phyloP scores from a whole-genome alignment of 2,888 invertebrate species.

The Scelioninae gen. 1 region DNA sequence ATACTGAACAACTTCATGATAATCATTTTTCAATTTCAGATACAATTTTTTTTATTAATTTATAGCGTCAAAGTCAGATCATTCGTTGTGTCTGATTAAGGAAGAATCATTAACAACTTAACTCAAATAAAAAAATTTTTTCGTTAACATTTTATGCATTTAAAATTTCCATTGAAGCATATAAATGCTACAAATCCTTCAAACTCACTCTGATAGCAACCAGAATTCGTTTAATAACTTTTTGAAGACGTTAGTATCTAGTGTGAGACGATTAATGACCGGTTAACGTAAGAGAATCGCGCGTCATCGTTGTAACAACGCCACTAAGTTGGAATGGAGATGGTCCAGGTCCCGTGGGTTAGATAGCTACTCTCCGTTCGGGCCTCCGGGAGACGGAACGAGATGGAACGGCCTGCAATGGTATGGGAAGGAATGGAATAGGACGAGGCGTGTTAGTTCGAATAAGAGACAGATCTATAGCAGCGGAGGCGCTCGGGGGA shows the following conservation, averaged over 20 bases:
- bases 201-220: too few relatives aligned
- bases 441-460: constrained; percentile 81
- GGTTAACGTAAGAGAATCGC: constrained; percentile 45
- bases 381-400: constrained; percentile 74
- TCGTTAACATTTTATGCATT: too few relatives aligned
- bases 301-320: constrained; percentile 32
- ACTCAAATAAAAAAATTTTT: too few relatives aligned
- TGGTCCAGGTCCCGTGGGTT: constrained; percentile 80
- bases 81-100: too few relatives aligned
- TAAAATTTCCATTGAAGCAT: too few relatives aligned
- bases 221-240: neutral
- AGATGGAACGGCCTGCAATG: constrained; percentile 74
- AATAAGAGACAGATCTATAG: constrained; percentile 83
- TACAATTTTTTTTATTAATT: too few relatives aligned
- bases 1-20: too few relatives aligned
- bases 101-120: too few relatives aligned
- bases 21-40: too few relatives aligned
- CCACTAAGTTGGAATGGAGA: constrained; percentile 65
- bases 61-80: too few relatives aligned
- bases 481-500: constrained; percentile 72
- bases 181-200: too few relatives aligned
- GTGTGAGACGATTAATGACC: constrained; percentile 28
- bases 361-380: constrained; percentile 77
- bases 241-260: neutral
- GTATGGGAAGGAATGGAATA: constrained; percentile 72